Base-by-base conservation (phyloP, 2,888 invertebrate species). In the Drosophila kuntzei region DNA sequence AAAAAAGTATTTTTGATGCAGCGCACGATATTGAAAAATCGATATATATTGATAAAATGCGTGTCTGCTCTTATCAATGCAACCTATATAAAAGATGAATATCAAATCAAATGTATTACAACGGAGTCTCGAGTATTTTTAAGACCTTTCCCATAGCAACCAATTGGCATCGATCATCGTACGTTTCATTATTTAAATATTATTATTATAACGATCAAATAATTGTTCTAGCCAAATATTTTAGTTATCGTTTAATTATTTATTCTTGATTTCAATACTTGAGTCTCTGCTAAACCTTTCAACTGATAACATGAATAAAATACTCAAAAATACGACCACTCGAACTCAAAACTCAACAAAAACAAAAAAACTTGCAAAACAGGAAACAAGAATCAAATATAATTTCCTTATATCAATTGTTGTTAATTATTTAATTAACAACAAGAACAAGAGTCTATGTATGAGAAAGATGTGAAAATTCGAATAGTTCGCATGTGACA, bases 121-220 rank as follows among this genome's bases (percentile, higher is more conserved):
- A 78, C 71, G 73, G 85, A 85, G 85, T 87, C 85, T 85, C 85
- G 87, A 87, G 85, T 87, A 85, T 82, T 85, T 69, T 53, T 65
- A 83, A 75, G 80, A 70, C 51, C 61, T 67, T 43, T 44, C 29
- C 7, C 16, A 46, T 7, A 36, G 4, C 25, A 53, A 37, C 20
- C 34, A 54, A 71, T 65, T 36, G 64, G 43, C 73, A 66, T 22
- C 46, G 57, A 66, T 34, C 36, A 72, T 55, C 20, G 18, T 0
- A 16, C 12, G 22, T n/a, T 53, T 53, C 27, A 44, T 41, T 6
- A 44, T 34, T 36, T 20, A 14, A 39, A 37, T 37, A 36, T 29
- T 39, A 27, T 58, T 58, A 36, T 25, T 32, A 22, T 27, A 43
- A 27, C 27, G 36, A 64, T 59, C 51, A 72, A 64, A 50, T 55